Percentiles rank a stretch among this genome's conserved stretches.
Evolutionary conservation across 2,113 vertebrate species (phyloP).

Genomic region (Conger conger): DNA sequence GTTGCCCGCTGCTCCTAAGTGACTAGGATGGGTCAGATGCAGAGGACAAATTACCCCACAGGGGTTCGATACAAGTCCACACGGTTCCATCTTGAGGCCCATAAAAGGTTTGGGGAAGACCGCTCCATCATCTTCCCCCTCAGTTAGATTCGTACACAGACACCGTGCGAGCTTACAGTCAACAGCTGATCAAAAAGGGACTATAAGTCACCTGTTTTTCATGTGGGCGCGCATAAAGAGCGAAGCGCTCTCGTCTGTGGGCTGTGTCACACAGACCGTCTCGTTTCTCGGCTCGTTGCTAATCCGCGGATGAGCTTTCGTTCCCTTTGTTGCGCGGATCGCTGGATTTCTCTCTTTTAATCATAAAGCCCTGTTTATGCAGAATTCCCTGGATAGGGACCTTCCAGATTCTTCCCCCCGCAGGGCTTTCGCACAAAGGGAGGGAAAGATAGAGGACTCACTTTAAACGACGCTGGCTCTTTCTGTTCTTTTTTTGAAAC

Average conservation of each 20-base stretch:
- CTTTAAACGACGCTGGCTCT: slow-evolving; percentile 5
- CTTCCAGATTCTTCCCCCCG: slow-evolving; percentile 8
- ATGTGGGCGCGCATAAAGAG: neutral
- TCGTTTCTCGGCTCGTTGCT: slow-evolving; percentile 3
- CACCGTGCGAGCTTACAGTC: neutral
- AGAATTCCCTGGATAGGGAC: slow-evolving; percentile 19
- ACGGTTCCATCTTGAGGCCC: too few species aligned
- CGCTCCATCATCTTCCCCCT: neutral
- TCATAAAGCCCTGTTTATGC: slow-evolving; percentile 18
- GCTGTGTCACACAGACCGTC: slow-evolving; percentile 15
- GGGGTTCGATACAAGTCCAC: too few species aligned
- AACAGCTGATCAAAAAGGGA: neutral
- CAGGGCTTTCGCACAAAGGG: slow-evolving; percentile 19
- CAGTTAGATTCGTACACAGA: neutral
- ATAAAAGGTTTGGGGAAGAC: neutral
- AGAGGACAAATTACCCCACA: too few species aligned
- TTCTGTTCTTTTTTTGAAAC: slow-evolving; percentile 9
- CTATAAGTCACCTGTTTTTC: neutral
- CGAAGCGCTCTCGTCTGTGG: neutral
- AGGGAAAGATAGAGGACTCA: slow-evolving; percentile 14
- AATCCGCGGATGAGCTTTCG: slow-evolving; percentile 23
- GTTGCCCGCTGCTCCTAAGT: too few species aligned
- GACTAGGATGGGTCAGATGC: too few species aligned
- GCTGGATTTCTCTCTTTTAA: slow-evolving; percentile 22
- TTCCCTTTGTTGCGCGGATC: slow-evolving; percentile 1